phyloP scores from a whole-genome alignment of 2,888 invertebrate species.

The Macropis europaea region DNA sequence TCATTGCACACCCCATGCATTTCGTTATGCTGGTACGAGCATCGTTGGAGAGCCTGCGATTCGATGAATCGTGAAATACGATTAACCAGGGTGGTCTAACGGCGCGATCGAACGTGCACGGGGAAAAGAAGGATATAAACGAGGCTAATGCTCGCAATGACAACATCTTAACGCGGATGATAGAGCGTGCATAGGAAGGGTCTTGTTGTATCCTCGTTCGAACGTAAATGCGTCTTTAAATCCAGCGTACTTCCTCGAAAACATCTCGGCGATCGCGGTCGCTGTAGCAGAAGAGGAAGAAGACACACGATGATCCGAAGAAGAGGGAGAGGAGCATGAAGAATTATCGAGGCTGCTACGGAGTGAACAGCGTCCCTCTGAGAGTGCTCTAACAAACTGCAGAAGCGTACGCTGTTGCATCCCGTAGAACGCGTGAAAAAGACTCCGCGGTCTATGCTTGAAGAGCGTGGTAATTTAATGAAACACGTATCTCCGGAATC shows the following conservation, averaged over 20 bases:
- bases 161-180: conserved; percentile 69
- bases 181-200: conserved; percentile 56
- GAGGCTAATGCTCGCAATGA: conserved; percentile 71
- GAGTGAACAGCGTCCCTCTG: conserved; percentile 33
- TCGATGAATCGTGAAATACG: conserved; percentile 56
- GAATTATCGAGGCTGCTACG: conserved; percentile 41
- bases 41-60: too few species aligned
- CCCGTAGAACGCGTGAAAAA: conserved; percentile 35
- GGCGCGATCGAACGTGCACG: conserved; percentile 24
- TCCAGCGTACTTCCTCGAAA: conserved; percentile 57
- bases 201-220: conserved; percentile 52
- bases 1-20: too few species aligned
- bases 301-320: too few species aligned
- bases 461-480: conserved; percentile 53
- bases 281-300: too few species aligned
- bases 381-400: conserved; percentile 43
- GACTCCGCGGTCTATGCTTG: conserved; percentile 40
- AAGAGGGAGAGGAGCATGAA: conserved; percentile 4
- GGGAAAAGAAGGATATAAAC: conserved; percentile 51
- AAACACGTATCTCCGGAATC: conserved; percentile 21
- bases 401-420: conserved; percentile 26
- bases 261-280: conserved; percentile 58
- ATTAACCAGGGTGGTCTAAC: conserved; percentile 52
- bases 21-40: too few species aligned
- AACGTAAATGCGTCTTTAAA: conserved; percentile 51